These are phyloP conservation scores for Helostoma temminkii DNA, from an alignment of 2,797 vertebrate genomes.

Conservation along the genomic window DNA sequence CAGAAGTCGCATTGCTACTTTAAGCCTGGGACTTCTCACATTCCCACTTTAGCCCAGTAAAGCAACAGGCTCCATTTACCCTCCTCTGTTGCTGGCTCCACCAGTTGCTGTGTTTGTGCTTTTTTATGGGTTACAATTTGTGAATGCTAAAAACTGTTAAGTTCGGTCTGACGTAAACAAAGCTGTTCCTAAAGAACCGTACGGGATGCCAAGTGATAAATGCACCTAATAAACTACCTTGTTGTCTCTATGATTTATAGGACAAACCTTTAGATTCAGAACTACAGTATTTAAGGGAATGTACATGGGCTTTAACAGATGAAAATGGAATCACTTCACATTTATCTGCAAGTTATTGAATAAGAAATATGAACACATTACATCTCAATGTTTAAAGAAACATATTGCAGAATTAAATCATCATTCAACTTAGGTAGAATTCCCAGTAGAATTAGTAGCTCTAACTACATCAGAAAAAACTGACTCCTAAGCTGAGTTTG, in stretches of 20 bases:
- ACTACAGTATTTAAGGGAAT: background rate
- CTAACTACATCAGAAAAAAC: no score
- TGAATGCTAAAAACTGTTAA: conserved; percentile 47
- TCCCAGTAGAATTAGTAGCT: background rate
- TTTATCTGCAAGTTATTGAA: no score
- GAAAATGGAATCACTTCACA: background rate
- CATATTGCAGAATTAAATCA: no score
- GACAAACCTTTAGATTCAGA: background rate
- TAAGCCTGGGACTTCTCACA: conserved; percentile 78
- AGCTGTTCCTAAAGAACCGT: conserved; percentile 38
- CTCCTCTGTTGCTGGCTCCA: conserved; percentile 70
- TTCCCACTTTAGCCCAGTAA: conserved; percentile 82
- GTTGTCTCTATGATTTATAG: conserved; percentile 18
- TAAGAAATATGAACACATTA: background rate
- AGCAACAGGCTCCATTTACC: conserved; percentile 83
- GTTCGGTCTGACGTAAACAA: conserved; percentile 43
- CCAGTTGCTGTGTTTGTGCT: conserved; percentile 84
- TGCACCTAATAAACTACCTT: background rate
- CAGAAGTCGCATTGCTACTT: conserved; percentile 58
- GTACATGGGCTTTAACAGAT: background rate
- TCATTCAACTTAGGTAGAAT: background rate
- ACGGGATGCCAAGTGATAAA: background rate
- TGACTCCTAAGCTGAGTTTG: no score
- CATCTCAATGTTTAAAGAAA: background rate
- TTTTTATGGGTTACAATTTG: conserved; percentile 74